Evolutionary conservation across 2,113 vertebrate genomes (phyloP), one percentile per base, ranked within the genome.

Genomic region (Ciconia boyciana): DNA sequence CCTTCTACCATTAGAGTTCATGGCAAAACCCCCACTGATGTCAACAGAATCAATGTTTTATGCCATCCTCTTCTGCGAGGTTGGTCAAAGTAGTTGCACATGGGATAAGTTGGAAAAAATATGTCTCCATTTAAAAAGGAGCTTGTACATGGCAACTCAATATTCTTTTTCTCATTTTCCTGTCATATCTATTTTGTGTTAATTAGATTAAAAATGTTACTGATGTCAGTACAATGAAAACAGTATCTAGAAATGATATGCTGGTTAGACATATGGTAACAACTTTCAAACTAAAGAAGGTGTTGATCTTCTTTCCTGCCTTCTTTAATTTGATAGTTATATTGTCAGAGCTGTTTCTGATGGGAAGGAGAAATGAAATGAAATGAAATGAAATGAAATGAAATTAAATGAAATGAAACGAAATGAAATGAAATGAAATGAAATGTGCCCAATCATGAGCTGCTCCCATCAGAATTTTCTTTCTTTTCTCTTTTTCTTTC

Each of bases 171-270:
- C 82, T 96, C 70, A 66, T 87, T 90, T 92, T 90, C 77, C 86
- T 97, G 94, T 96, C 93, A 82, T 79, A 84, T 61, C 87, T 87
- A 75, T 94, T 95, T 93, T 93, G 77, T 95, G 65, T 85, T 96
- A 96, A 96, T 96, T 98, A 91, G 77, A 96, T 97, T 93, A 79
- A 96, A 94, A 89, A 89, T 49, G 34, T 84, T 97, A 93, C 94
- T 94, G 81, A 90, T 96, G 96, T 94, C 92, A 98, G 44, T 34
- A 70, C 32, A 95, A 89, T 49, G 48, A 69, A 96, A 95, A 96
- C 46, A 39, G 46, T 58, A 91, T 70, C 69, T 91, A 85, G 77
- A 87, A 89, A 60, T 77, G 3, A 72, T 66, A 54, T 69, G 39
- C 20, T 83, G 54, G 74, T 93, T 95, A 93, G 55, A 87, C 28